Evolutionary conservation across 2,797 vertebrate species (phyloP).

Genomic region (Decapterus maruadsi): DNA sequence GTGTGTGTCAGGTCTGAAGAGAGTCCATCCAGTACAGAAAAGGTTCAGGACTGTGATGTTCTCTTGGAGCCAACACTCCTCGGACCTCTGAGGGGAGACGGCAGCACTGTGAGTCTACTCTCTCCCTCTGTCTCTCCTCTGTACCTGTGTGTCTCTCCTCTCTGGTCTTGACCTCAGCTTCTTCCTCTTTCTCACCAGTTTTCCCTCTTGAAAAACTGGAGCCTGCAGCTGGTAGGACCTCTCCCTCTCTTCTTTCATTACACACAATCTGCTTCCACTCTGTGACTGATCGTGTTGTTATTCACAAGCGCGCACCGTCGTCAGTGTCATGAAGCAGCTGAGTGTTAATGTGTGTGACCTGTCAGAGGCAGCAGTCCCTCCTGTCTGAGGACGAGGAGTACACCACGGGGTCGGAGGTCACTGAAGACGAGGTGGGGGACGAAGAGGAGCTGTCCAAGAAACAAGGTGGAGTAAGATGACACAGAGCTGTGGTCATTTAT

Average conservation of each 20-base stretch:
- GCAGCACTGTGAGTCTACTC: conserved; percentile 88
- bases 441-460: conserved; percentile 97
- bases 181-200: conserved; percentile 85
- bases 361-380: conserved; percentile 93
- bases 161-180: conserved; percentile 20
- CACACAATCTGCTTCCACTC: not conserved
- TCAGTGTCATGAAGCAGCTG: not conserved
- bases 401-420: conserved; percentile 97
- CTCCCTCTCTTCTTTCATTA: conserved; percentile 6
- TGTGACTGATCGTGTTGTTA: not conserved
- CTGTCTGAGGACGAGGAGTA: conserved; percentile 98
- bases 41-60: conserved; percentile 87
- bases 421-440: conserved; percentile 97
- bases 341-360: not conserved
- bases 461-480: conserved; percentile 81
- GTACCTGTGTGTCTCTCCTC: conserved; percentile 74
- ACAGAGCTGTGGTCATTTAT: too few species aligned
- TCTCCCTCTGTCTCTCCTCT: conserved; percentile 4
- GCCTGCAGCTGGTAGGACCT: conserved; percentile 92
- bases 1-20: conserved; percentile 68
- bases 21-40: conserved; percentile 79
- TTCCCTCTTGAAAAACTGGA: conserved; percentile 96
- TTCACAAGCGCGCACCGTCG: too few species aligned
- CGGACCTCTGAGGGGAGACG: conserved; percentile 88
- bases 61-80: conserved; percentile 88